Evolutionary conservation across 1,140 invertebrate species (phyloP), one percentile per base, ranked within the genome.

Genomic region (Scaptodrosophila lebanonensis): DNA sequence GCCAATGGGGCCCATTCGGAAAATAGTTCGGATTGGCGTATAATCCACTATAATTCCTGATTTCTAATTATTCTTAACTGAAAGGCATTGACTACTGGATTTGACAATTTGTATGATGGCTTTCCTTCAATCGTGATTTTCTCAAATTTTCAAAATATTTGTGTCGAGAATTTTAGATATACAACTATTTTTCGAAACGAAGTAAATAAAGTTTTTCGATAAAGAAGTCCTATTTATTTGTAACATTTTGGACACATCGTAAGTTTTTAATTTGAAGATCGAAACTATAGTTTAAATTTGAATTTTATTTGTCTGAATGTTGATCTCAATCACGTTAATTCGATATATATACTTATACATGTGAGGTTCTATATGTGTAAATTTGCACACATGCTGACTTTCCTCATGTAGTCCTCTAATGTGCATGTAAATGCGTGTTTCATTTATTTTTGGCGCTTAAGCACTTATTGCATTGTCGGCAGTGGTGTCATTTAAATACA

Each of bases 381-480:
- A n/a, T n/a, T n/a, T n/a, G n/a, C n/a, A n/a, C n/a, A n/a, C n/a
- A n/a, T n/a, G n/a, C n/a, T n/a, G n/a, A n/a, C n/a, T n/a, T n/a
- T n/a, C n/a, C n/a, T n/a, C n/a, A n/a, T n/a, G n/a, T n/a, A n/a
- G n/a, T n/a, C n/a, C 11, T 3, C 12, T 52, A 18, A 32, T 52
- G 12, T 11, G 12, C 12, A n/a, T 33, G 22, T 25, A 25, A 25
- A 3, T 25, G 8, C 32, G 32, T 33, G 32, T 33, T 16, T 36
- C 38, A 52, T n/a, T 52, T 42, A 43, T 52, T 52, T 52, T 42
- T 7, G 27, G 52, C 45, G 47, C 32, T 42, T 57, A 52, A 48
- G 63, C 58, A 29, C 45, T 39, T 59, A 65, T 52, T 33, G 49
- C 48, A 57, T 22, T 56, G 29, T 42, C 51, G 29, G 58, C 50